These are phyloP conservation scores for Laticauda colubrina DNA, from an alignment of 2,113 vertebrate species.

Conservation along the genomic window DNA sequence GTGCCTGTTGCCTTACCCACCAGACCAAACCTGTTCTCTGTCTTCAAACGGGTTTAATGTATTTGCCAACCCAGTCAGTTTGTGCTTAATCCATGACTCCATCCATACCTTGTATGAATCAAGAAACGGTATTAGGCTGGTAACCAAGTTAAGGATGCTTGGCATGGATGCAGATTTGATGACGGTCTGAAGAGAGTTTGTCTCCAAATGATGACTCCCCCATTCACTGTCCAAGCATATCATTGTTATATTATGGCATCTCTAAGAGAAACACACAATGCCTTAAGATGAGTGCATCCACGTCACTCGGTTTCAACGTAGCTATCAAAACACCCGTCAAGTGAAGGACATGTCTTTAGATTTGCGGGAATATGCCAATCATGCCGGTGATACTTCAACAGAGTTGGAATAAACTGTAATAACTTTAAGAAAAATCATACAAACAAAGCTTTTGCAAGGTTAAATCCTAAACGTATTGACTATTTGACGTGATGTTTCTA, in stretches of 20 bases:
- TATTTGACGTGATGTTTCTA: background rate
- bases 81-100: background rate
- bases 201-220: background rate
- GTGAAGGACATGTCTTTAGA: background rate
- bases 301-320: background rate
- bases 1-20: no score
- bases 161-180: background rate
- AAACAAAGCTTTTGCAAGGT: background rate
- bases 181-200: background rate
- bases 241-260: background rate
- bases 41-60: background rate
- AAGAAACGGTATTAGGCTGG: background rate
- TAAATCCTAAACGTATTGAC: background rate
- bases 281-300: background rate
- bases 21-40: no score
- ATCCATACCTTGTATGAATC: background rate
- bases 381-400: background rate
- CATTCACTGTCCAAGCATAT: background rate
- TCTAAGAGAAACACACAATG: background rate
- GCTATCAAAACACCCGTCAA: background rate
- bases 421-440: background rate
- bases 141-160: background rate
- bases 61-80: background rate
- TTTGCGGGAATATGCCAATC: background rate
- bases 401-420: background rate